Evolutionary conservation across 2,113 vertebrate genomes (phyloP).

Genomic region (Thamnophis sirtalis): DNA sequence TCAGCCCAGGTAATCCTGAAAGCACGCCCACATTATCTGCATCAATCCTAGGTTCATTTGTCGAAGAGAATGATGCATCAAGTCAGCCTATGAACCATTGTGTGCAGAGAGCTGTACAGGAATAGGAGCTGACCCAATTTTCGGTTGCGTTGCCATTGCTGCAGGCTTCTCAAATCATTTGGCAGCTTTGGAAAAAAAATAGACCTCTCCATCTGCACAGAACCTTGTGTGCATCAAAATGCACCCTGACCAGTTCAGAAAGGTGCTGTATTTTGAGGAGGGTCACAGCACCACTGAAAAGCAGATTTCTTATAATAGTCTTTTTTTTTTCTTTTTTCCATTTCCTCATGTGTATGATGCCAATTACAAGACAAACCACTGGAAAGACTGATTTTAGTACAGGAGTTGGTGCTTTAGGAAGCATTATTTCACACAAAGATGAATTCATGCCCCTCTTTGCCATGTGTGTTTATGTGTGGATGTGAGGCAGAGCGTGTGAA

Average conservation of each 20-base stretch:
- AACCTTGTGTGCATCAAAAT: not conserved
- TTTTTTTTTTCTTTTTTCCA: not conserved
- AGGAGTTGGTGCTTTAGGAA: constrained; percentile 41
- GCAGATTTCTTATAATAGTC: not conserved
- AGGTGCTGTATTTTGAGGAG: not conserved
- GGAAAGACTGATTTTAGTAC: constrained; percentile 37
- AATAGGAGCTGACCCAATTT: not conserved
- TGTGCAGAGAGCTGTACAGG: no score
- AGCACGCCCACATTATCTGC: not conserved
- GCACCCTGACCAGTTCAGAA: not conserved
- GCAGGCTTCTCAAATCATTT: not conserved
- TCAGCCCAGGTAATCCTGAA: not conserved
- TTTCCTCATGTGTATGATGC: not conserved
- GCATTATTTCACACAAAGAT: constrained; percentile 49
- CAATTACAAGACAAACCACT: not conserved
- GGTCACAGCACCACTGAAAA: not conserved
- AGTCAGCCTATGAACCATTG: not conserved
- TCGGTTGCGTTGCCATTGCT: not conserved
- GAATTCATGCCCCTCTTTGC: constrained; percentile 51
- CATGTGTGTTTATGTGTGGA: constrained; percentile 32
- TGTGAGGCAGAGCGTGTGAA: constrained; percentile 51
- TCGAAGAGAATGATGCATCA: not conserved
- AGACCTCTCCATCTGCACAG: not conserved
- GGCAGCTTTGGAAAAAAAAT: not conserved
- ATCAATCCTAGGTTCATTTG: not conserved